These are phyloP conservation scores for Pristionchus fissidentatus DNA, from an alignment of 2,888 invertebrate genomes.

Conservation along the genomic window DNA sequence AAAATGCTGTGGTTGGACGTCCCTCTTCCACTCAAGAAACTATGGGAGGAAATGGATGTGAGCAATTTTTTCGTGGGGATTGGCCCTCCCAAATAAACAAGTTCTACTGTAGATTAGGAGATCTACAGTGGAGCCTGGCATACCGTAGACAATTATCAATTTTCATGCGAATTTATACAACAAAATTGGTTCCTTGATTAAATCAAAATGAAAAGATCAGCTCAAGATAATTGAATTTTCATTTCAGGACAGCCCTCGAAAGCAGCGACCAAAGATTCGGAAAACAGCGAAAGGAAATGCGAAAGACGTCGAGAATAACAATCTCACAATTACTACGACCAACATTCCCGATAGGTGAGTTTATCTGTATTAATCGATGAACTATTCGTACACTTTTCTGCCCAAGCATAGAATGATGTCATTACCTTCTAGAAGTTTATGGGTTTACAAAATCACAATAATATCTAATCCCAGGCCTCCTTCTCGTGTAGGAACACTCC, in stretches of 20 bases:
- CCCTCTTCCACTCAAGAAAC: slow-evolving; percentile 65
- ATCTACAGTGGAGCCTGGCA: no score
- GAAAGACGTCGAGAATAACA: slow-evolving; percentile 45
- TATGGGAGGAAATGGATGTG: slow-evolving; percentile 71
- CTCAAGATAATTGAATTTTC: no score
- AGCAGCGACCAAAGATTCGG: slow-evolving; percentile 28
- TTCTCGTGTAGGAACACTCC: slow-evolving; percentile 28
- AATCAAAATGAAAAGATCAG: no score
- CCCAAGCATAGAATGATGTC: not conserved
- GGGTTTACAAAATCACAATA: not conserved
- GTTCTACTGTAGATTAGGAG: no score
- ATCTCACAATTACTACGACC: not conserved
- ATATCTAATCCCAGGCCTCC: slow-evolving; percentile 29
- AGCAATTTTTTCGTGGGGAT: slow-evolving; percentile 27
- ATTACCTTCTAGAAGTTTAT: not conserved
- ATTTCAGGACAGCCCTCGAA: slow-evolving; percentile 59
- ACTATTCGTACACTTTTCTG: not conserved
- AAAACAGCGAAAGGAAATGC: not conserved
- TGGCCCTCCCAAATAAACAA: no score
- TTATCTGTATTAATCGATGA: not conserved
- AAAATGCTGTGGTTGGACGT: slow-evolving; percentile 63
- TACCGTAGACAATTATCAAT: no score
- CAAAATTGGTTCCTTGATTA: no score
- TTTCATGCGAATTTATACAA: no score
- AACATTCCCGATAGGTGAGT: slow-evolving; percentile 34